Percentiles rank a stretch among this genome's conserved stretches.
These are phyloP conservation scores for Phylloscopus collybita DNA, from an alignment of 2,797 vertebrate species.

Conservation along the genomic window DNA sequence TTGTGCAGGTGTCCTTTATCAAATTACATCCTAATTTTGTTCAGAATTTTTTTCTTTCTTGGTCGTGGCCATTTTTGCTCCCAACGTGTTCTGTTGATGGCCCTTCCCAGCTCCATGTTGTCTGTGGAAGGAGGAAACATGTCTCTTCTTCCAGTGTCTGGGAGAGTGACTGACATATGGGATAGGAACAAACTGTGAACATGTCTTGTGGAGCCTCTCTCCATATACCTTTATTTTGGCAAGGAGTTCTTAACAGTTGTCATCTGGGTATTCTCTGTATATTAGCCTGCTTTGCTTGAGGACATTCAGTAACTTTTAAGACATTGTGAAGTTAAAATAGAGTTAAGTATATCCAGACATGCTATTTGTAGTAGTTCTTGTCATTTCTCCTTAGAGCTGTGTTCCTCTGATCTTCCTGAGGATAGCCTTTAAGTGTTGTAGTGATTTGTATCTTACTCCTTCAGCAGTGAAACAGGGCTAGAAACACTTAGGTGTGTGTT, in stretches of 20 bases:
- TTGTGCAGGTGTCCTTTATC: not conserved
- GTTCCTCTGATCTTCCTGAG: not conserved
- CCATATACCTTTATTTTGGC: not conserved
- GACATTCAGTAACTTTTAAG: not conserved
- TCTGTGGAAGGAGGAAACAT: not conserved
- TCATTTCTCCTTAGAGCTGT: not conserved
- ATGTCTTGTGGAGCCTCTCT: not conserved
- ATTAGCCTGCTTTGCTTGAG: not conserved
- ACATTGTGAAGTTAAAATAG: not conserved
- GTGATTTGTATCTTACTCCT: not conserved
- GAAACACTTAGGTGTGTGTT: not conserved
- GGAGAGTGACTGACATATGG: accelerated
- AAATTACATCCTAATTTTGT: not conserved
- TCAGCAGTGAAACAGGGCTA: not conserved
- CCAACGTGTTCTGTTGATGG: accelerated
- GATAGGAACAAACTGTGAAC: not conserved
- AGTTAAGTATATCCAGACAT: not conserved
- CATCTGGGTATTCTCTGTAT: not conserved
- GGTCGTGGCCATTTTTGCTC: not conserved
- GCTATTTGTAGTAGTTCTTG: not conserved
- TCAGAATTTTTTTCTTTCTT: not conserved
- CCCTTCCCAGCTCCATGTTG: not conserved
- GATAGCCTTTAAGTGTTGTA: not conserved
- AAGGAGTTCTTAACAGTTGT: not conserved
- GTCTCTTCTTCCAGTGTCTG: not conserved